A percentile compares a stretch with the other conserved stretches of the same genome.
These are phyloP conservation scores for human (Homo sapiens) DNA, from an alignment of 2,113 vertebrate species.

Conservation along the genomic window GRCh38 chr2:204316501-204317000, in stretches of 20 bases:
- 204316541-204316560: slow-evolving; percentile 6
- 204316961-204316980: slow-evolving; percentile 62
- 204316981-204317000: slow-evolving; percentile 47
- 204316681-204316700: slow-evolving; percentile 62
- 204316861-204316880: slow-evolving; percentile 81
- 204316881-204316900: slow-evolving; percentile 53
- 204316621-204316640: background rate
- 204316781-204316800: slow-evolving; percentile 61
- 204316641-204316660: slow-evolving; percentile 67
- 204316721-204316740: slow-evolving; percentile 68
- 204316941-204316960: slow-evolving; percentile 79
- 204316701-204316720: slow-evolving; percentile 16
- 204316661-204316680: slow-evolving; percentile 68
- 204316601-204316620: background rate
- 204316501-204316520: background rate
- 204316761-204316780: slow-evolving; percentile 37
- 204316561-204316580: background rate
- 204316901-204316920: slow-evolving; percentile 74
- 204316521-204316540: slow-evolving; percentile 11
- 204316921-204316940: slow-evolving; percentile 46
- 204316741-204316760: slow-evolving; percentile 68
- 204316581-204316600: background rate
- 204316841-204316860: slow-evolving; percentile 77
- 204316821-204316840: slow-evolving; percentile 77
- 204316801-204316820: slow-evolving; percentile 75